phyloP scores from a whole-genome alignment of 2,888 invertebrate species.

The Terebella lapidaria region DNA sequence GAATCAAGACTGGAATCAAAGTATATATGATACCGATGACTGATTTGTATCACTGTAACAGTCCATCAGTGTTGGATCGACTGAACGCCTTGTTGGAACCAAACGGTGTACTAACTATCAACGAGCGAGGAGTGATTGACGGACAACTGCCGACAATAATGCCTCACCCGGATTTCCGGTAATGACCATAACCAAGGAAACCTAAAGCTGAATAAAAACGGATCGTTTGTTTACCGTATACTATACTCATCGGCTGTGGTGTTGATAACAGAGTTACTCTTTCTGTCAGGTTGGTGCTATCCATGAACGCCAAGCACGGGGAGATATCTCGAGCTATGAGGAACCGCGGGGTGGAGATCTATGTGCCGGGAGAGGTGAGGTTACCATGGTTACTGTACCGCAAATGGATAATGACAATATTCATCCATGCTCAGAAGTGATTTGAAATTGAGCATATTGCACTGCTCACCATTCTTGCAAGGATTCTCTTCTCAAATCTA shows the following conservation, averaged over 20 bases:
- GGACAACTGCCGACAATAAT: conserved; percentile 70
- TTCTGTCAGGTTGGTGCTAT: conserved; percentile 76
- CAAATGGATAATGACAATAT: background rate
- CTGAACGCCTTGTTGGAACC: conserved; percentile 93
- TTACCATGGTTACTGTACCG: too few relatives aligned
- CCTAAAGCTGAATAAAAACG: too few relatives aligned
- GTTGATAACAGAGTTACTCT: too few relatives aligned
- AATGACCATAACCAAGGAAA: background rate
- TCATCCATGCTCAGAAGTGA: too few relatives aligned
- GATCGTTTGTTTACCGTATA: too few relatives aligned
- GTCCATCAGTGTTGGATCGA: conserved; percentile 92
- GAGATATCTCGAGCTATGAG: conserved; percentile 98
- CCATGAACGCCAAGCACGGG: conserved; percentile 91
- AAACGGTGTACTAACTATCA: conserved; percentile 79
- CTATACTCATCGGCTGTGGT: too few relatives aligned
- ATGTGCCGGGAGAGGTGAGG: conserved; percentile 52
- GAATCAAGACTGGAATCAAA: too few relatives aligned
- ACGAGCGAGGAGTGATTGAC: conserved; percentile 79
- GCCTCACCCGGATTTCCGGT: conserved; percentile 81
- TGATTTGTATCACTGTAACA: too few relatives aligned
- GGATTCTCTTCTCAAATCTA: too few relatives aligned
- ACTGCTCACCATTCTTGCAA: too few relatives aligned
- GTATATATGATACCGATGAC: too few relatives aligned
- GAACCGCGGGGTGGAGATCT: conserved; percentile 93
- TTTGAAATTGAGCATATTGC: too few relatives aligned